phyloP scores from a whole-genome alignment of 1,140 invertebrate species.

The Eurosta solidaginis region DNA sequence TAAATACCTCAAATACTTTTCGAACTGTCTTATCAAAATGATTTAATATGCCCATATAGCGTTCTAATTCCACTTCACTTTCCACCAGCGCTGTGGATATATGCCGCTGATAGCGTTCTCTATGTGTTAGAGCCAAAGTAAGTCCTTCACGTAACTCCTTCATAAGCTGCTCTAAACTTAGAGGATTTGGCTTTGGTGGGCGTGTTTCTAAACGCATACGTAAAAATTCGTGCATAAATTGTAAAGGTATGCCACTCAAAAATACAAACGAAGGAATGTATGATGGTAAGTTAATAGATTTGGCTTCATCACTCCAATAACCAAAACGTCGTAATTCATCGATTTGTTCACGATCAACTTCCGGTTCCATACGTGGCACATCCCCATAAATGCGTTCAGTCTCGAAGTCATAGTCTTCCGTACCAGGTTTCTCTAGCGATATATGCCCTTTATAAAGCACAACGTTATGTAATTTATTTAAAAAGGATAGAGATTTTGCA shows the following conservation, averaged over 20 bases:
- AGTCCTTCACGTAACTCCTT: slow-evolving; percentile 85
- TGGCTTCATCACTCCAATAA: slow-evolving; percentile 77
- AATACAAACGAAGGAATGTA: slow-evolving; percentile 85
- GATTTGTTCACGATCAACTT: slow-evolving; percentile 53
- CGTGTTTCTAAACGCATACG: slow-evolving; percentile 81
- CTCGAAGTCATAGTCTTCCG: slow-evolving; percentile 50
- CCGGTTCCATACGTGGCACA: slow-evolving; percentile 55
- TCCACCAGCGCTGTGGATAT: slow-evolving; percentile 70
- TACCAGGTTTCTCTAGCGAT: slow-evolving; percentile 66
- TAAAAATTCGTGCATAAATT: slow-evolving; percentile 88
- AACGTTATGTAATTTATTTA: slow-evolving; percentile 71
- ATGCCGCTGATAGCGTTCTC: slow-evolving; percentile 74
- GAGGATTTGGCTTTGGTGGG: slow-evolving; percentile 79
- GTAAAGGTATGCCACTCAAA: slow-evolving; percentile 78
- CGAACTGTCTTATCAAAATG: slow-evolving; percentile 80
- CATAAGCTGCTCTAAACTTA: slow-evolving; percentile 84
- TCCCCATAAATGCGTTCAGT: slow-evolving; percentile 58
- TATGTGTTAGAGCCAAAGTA: slow-evolving; percentile 75
- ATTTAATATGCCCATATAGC: slow-evolving; percentile 67
- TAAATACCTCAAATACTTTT: slow-evolving; percentile 67
- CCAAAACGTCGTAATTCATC: slow-evolving; percentile 66
- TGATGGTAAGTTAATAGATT: slow-evolving; percentile 77
- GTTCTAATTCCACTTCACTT: slow-evolving; percentile 60
- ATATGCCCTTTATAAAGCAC: slow-evolving; percentile 72
- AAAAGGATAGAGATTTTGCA: slow-evolving; percentile 75